Percentiles rank a stretch among this genome's conserved stretches.
phyloP scores from a whole-genome alignment of 2,797 vertebrate species.

The Microctenopoma lineatum region DNA sequence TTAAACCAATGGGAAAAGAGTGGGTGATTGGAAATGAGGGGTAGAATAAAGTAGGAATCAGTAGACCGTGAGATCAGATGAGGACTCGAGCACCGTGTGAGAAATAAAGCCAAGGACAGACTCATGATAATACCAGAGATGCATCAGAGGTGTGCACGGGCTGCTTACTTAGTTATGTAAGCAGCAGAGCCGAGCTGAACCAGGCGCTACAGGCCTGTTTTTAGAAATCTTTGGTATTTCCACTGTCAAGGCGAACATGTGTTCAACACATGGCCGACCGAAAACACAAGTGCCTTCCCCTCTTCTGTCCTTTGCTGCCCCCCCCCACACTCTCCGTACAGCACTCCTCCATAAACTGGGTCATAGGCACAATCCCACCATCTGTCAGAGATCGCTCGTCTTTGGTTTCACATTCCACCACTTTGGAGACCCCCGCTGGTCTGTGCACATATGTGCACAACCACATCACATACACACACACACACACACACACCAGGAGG shows the following conservation, averaged over 20 bases:
- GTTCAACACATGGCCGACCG: constrained; percentile 76
- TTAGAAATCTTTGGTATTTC: constrained; percentile 74
- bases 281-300: constrained; percentile 61
- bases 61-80: constrained; percentile 3
- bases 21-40: constrained; percentile 16
- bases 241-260: constrained; percentile 78
- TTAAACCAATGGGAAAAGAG: constrained; percentile 28
- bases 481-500: constrained; percentile 9
- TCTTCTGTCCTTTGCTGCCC: constrained; percentile 1
- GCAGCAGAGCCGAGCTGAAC: constrained; percentile 49
- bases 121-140: constrained; percentile 53
- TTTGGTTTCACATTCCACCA: constrained; percentile 81
- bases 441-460: constrained; percentile 41
- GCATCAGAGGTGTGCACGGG: constrained; percentile 50
- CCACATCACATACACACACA: constrained; percentile 25
- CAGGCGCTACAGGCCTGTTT: constrained; percentile 71
- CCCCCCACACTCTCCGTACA: constrained; percentile 25
- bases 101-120: constrained; percentile 35
- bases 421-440: constrained; percentile 56
- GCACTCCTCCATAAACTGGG: constrained; percentile 72
- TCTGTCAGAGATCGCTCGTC: constrained; percentile 74
- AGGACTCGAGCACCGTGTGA: constrained; percentile 13
- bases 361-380: constrained; percentile 78
- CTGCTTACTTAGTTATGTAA: constrained; percentile 77
- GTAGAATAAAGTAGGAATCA: not conserved